Conservation (phyloP, 37 sponge, comb jelly and placozoan genomes). For the Amphimedon queenslandica region DNA sequence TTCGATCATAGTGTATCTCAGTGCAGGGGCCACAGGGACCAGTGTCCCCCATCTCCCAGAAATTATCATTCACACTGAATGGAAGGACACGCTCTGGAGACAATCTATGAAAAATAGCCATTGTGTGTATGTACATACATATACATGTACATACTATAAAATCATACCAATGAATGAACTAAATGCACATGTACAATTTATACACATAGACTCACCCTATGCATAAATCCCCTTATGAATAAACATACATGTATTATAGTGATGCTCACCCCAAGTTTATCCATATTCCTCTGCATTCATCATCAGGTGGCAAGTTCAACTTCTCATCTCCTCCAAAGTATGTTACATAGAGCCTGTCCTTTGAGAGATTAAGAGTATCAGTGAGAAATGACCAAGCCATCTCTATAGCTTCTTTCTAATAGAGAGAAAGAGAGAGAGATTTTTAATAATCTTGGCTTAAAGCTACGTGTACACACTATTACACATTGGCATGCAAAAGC, state of each 20-base stretch:
- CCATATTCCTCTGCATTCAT: conserved; percentile 90
- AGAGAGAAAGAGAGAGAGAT: background rate
- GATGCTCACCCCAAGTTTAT: conserved; percentile 76
- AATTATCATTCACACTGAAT: conserved; percentile 98
- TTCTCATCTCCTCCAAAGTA: conserved; percentile 91
- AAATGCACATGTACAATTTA: too few relatives aligned
- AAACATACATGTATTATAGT: conserved; percentile 1
- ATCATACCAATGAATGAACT: too few relatives aligned
- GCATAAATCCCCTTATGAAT: too few relatives aligned
- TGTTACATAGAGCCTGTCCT: conserved; percentile 94
- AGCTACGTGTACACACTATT: too few relatives aligned
- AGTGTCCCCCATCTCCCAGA: conserved; percentile 99
- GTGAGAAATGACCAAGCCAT: conserved; percentile 89
- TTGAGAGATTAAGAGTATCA: conserved; percentile 80
- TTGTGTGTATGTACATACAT: too few relatives aligned
- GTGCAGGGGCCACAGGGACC: conserved; percentile 99
- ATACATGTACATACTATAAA: too few relatives aligned
- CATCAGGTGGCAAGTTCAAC: conserved; percentile 64
- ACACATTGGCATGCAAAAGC: too few relatives aligned
- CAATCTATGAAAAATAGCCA: conserved; percentile 56
- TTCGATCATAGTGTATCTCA: conserved; percentile 97
- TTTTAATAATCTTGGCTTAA: too few relatives aligned
- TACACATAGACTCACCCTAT: background rate
- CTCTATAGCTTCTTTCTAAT: conserved; percentile 77
- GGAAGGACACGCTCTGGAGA: conserved; percentile 87